Conservation (phyloP, 2,113 vertebrate genomes). For the Odontophorus gujanensis region DNA sequence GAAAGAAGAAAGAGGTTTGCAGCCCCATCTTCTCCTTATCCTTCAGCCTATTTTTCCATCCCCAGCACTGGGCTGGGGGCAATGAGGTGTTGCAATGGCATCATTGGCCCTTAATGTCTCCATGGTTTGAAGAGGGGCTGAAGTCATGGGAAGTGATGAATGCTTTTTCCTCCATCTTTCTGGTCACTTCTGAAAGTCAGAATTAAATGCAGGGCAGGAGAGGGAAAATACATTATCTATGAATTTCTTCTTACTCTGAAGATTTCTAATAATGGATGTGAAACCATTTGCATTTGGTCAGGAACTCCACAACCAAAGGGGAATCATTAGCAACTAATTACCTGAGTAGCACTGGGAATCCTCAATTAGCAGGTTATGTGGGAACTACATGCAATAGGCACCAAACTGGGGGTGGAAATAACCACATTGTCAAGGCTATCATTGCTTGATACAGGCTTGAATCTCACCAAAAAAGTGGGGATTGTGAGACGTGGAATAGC, state of each 20-base stretch:
- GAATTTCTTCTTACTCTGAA: background rate
- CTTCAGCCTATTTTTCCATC: background rate
- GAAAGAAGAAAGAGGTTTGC: background rate
- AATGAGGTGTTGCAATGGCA: background rate
- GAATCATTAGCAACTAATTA: background rate
- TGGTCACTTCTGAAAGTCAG: background rate
- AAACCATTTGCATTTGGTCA: background rate
- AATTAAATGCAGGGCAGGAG: background rate
- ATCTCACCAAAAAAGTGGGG: background rate
- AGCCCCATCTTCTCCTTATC: background rate
- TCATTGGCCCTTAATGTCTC: background rate
- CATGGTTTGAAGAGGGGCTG: background rate
- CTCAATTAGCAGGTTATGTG: background rate
- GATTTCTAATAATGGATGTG: background rate
- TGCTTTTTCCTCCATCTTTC: background rate
- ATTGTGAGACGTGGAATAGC: background rate
- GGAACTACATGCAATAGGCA: background rate
- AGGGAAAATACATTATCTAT: rapidly evolving
- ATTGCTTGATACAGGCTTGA: background rate
- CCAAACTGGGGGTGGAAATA: background rate
- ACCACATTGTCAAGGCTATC: background rate
- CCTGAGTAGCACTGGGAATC: background rate
- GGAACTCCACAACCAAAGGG: background rate
- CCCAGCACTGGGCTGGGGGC: background rate
- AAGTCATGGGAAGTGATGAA: background rate